Conservation (phyloP, 1,140 invertebrate species). For the Anastrepha obliqua region DNA sequence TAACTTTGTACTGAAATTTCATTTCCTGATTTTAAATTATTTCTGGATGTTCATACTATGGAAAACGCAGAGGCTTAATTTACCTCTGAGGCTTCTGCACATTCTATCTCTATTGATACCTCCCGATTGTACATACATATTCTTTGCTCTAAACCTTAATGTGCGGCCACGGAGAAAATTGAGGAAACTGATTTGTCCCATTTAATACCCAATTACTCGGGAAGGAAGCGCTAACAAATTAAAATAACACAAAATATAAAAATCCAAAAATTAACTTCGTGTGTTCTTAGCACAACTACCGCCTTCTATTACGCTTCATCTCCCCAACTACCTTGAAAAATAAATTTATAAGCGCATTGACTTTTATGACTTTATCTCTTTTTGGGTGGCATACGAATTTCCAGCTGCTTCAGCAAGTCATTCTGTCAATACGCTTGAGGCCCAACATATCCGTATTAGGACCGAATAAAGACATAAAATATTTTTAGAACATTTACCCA, state of each 20-base stretch:
- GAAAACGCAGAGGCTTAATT: no score
- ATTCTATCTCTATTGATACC: no score
- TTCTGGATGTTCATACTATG: no score
- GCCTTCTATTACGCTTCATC: background rate
- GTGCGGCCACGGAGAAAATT: no score
- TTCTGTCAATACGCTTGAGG: background rate
- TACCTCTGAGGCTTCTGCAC: no score
- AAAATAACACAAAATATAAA: slow-evolving; percentile 2
- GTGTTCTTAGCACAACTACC: no score
- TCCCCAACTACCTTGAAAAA: background rate
- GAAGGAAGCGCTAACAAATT: background rate
- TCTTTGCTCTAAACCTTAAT: no score
- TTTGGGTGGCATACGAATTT: background rate
- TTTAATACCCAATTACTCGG: background rate
- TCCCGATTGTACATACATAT: no score
- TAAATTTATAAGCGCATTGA: background rate
- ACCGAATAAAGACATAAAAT: slow-evolving; percentile 15
- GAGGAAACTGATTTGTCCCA: background rate
- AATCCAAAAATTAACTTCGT: background rate
- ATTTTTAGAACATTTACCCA: slow-evolving; percentile 26
- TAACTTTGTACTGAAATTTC: no score
- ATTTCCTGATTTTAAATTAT: no score
- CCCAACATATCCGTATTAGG: background rate
- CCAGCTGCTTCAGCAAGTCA: background rate
- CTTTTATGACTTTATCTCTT: slow-evolving; percentile 7